These are phyloP conservation scores for Galbula dea DNA, from an alignment of 2,113 vertebrate genomes.

Conservation along the genomic window DNA sequence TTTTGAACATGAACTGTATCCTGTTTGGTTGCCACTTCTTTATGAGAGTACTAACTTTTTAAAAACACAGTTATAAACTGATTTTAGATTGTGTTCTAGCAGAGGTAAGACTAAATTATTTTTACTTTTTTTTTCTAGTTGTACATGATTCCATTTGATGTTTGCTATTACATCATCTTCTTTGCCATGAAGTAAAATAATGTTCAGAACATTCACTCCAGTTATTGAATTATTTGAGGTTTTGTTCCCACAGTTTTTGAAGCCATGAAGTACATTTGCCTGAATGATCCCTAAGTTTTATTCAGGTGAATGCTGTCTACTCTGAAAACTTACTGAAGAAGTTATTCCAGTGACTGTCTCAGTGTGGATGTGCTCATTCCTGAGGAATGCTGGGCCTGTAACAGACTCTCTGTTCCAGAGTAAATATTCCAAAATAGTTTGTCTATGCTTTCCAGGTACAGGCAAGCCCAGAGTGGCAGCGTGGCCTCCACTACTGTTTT, in stretches of 20 bases:
- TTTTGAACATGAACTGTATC: neutral
- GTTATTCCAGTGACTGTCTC: neutral
- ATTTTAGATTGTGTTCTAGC: neutral
- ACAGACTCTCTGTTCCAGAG: neutral
- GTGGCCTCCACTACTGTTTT: neutral
- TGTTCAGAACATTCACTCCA: neutral
- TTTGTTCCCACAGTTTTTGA: neutral
- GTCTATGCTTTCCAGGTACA: conserved; percentile 1
- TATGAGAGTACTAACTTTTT: neutral
- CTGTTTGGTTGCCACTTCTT: neutral
- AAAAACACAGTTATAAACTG: neutral
- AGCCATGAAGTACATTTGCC: neutral
- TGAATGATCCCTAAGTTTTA: neutral
- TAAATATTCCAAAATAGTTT: neutral
- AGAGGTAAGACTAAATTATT: neutral
- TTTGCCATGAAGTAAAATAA: neutral
- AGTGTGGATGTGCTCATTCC: neutral
- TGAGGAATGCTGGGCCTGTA: neutral
- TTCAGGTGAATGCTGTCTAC: neutral
- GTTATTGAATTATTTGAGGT: too few species aligned
- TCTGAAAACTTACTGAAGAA: neutral
- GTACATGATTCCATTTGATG: neutral
- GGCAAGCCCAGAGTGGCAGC: neutral
- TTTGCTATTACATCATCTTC: neutral
- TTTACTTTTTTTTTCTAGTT: neutral